Conservation (phyloP, 2,797 vertebrate species). For the Falco berigora region DNA sequence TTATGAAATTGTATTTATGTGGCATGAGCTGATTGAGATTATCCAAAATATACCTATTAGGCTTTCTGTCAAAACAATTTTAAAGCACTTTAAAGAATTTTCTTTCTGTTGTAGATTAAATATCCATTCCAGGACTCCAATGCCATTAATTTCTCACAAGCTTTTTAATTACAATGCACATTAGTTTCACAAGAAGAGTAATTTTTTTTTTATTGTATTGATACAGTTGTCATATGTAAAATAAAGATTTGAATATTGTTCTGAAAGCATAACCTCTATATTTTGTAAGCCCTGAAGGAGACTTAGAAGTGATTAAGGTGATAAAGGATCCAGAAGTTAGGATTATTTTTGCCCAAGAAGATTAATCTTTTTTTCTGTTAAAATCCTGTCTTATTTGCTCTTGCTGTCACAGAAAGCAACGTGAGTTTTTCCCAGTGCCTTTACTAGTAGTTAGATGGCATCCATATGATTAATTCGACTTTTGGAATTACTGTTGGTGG, state of each 20-base stretch:
- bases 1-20: neutral
- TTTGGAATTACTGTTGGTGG: neutral
- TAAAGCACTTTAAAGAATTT: neutral
- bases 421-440: neutral
- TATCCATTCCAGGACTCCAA: neutral
- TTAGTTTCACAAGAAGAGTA: neutral
- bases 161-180: neutral
- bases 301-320: neutral
- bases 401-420: neutral
- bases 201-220: neutral
- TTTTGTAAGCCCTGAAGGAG: conserved; percentile 41
- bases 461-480: neutral
- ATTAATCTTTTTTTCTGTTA: neutral
- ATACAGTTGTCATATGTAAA: neutral
- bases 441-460: neutral
- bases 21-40: neutral
- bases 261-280: neutral
- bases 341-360: neutral
- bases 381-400: neutral
- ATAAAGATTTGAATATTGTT: neutral
- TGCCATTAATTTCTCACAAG: neutral
- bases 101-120: neutral
- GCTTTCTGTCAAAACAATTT: neutral
- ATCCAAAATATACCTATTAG: neutral
- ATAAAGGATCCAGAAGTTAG: neutral